A percentile compares a stretch with the other conserved stretches of the same genome.
Evolutionary conservation across 2,797 vertebrate genomes (phyloP).

Genomic region (Xyrichtys novacula): DNA sequence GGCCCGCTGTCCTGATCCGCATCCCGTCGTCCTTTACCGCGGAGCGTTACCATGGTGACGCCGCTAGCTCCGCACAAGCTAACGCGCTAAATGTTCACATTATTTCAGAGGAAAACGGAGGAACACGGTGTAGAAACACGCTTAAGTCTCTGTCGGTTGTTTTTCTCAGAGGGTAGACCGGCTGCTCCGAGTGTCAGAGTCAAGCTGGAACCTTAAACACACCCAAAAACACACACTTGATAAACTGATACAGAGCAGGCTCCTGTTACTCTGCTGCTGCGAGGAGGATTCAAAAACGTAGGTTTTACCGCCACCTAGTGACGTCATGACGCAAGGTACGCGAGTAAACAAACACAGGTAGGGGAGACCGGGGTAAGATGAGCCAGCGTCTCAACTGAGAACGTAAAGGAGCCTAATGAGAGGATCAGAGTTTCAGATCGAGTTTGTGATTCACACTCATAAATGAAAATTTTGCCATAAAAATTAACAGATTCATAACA

Average conservation of each 20-base stretch:
- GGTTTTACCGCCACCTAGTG: conserved; percentile 44
- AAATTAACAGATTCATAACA: no score
- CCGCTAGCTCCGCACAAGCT: background rate
- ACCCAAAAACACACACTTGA: conserved; percentile 10
- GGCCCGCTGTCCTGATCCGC: background rate
- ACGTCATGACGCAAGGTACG: conserved; percentile 38
- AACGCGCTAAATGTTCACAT: conserved; percentile 7
- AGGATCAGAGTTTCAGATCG: no score
- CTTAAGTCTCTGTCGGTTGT: background rate
- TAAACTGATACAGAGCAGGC: background rate
- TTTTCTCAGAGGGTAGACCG: background rate
- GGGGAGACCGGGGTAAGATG: no score
- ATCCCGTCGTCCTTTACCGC: conserved; percentile 10
- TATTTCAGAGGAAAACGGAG: accelerated
- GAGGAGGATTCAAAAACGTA: background rate
- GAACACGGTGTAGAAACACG: background rate
- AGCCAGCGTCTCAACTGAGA: no score
- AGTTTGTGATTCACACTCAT: no score
- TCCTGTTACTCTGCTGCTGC: background rate
- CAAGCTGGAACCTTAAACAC: conserved; percentile 11
- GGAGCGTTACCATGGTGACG: conserved; percentile 57
- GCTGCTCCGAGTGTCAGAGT: background rate
- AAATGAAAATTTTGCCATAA: no score
- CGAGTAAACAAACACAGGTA: no score
- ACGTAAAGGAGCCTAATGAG: no score